Conservation (phyloP, 2,888 invertebrate genomes). For the Cephus spinipes region DNA sequence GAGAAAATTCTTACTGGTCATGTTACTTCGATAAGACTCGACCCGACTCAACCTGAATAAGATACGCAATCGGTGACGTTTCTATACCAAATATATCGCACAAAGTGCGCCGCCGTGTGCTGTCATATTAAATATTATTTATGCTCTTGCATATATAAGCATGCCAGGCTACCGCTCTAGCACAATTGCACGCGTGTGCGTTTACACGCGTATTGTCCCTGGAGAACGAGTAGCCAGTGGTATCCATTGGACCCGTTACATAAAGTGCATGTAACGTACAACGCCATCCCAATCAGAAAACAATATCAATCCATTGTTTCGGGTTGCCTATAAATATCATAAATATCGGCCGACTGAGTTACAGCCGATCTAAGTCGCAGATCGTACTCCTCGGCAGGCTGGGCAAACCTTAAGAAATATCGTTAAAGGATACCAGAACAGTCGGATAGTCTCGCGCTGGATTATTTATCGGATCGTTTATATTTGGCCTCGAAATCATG, state of each 20-base stretch:
- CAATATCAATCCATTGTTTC: slow-evolving; percentile 67
- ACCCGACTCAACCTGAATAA: slow-evolving; percentile 30
- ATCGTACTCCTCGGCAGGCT: slow-evolving; percentile 37
- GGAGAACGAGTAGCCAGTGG: slow-evolving; percentile 13
- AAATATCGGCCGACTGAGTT: slow-evolving; percentile 53
- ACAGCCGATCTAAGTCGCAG: slow-evolving; percentile 43
- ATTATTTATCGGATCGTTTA: not conserved
- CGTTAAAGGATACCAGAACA: slow-evolving; percentile 8
- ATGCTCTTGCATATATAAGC: slow-evolving; percentile 52
- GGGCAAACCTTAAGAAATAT: slow-evolving; percentile 17
- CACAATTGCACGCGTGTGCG: slow-evolving; percentile 7
- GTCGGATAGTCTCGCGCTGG: not conserved
- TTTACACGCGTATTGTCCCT: slow-evolving; percentile 24
- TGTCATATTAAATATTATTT: slow-evolving; percentile 67
- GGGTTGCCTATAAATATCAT: slow-evolving; percentile 62
- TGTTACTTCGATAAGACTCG: not conserved
- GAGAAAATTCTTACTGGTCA: not conserved
- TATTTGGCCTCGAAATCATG: not conserved
- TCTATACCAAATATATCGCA: slow-evolving; percentile 66
- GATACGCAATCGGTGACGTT: slow-evolving; percentile 64
- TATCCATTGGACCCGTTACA: slow-evolving; percentile 22
- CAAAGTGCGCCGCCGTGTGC: slow-evolving; percentile 57
- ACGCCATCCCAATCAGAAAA: slow-evolving; percentile 61
- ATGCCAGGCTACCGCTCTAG: slow-evolving; percentile 35
- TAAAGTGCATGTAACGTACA: slow-evolving; percentile 31